Base-by-base conservation (phyloP, 2,888 invertebrate genomes). In the Orthosia cruda region DNA sequence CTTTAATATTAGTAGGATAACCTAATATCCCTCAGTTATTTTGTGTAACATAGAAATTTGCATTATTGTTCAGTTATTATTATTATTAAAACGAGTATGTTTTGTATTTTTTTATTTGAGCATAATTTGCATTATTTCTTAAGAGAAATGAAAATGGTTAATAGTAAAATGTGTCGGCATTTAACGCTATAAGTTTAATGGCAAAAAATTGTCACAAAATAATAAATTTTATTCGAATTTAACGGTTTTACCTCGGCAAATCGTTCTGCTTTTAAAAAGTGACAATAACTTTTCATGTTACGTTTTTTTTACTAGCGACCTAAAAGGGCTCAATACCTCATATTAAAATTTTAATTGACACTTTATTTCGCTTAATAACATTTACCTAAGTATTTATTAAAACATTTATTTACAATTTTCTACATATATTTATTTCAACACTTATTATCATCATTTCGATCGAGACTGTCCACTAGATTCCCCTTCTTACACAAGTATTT, bases 261-360 rank as follows among this genome's bases (percentile, higher is more conserved):
- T 12, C 11, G 15, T 16, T 2, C 2, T 13, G 9, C 4, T 26
- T 20, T 16, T 15, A 2, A 18, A 64, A 26, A 45, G 7, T 23
- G 18, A 4, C 4, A n/a, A 15, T 16, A 32, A 18, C 11, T 18
- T 11, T n/a, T 47, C 26, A 18, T 9, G 7, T 59, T 2, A 40
- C n/a, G 2, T 59, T 3, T 45, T 54, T 45, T 26, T 75, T 23
- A 40, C 55, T 65, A 73, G 50, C 54, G 45, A 45, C 13, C 20
- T 59, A 16, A 13, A 18, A 9, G n/a, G 15, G n/a, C 32, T 62
- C 20, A 15, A 15, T 18, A 16, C 7, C 16, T 52, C 3, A 4
- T 67, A 20, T 12, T 61, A 55, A 75, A 16, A 52, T 68, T 49
- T 54, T 82, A 80, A 80, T 80, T 80, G 83, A 83, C 78, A 50